These are phyloP conservation scores for Tholera decimalis DNA, from an alignment of 2,888 invertebrate genomes.

Conservation along the genomic window DNA sequence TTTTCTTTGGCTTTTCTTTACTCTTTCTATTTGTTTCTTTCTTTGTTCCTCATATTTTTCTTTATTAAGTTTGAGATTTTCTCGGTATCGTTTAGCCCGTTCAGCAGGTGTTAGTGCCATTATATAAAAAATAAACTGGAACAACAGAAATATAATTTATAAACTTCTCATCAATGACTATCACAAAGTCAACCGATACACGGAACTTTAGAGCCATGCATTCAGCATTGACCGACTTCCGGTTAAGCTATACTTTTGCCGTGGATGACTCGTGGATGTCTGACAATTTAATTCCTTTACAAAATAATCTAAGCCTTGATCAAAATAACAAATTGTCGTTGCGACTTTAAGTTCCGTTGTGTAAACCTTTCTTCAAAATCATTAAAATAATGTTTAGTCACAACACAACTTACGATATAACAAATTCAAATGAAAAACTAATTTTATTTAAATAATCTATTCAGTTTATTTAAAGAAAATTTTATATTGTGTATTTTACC, in stretches of 20 bases:
- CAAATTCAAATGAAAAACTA: too few species aligned
- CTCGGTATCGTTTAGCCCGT: conserved; percentile 11
- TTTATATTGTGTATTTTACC: too few species aligned
- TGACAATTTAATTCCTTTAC: background rate
- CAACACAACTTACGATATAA: too few species aligned
- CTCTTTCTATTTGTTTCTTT: conserved; percentile 14
- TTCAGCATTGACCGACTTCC: too few species aligned
- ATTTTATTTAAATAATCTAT: too few species aligned
- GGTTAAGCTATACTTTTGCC: too few species aligned
- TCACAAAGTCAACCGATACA: background rate
- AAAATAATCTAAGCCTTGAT: background rate
- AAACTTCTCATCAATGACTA: conserved; percentile 5
- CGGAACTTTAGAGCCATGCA: too few species aligned
- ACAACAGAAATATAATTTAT: background rate
- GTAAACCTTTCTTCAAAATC: background rate
- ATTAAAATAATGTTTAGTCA: too few species aligned
- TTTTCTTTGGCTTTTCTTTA: too few species aligned
- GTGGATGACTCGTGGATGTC: too few species aligned
- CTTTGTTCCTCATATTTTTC: conserved; percentile 14
- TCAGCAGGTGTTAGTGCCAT: conserved; percentile 8
- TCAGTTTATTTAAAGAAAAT: too few species aligned
- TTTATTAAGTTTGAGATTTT: conserved; percentile 12
- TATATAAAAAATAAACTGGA: background rate
- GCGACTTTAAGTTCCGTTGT: background rate
- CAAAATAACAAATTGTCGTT: background rate